Percentiles rank a stretch among this genome's conserved stretches.
These are phyloP conservation scores for Crenichthys baileyi DNA, from an alignment of 2,797 vertebrate species.

Conservation along the genomic window DNA sequence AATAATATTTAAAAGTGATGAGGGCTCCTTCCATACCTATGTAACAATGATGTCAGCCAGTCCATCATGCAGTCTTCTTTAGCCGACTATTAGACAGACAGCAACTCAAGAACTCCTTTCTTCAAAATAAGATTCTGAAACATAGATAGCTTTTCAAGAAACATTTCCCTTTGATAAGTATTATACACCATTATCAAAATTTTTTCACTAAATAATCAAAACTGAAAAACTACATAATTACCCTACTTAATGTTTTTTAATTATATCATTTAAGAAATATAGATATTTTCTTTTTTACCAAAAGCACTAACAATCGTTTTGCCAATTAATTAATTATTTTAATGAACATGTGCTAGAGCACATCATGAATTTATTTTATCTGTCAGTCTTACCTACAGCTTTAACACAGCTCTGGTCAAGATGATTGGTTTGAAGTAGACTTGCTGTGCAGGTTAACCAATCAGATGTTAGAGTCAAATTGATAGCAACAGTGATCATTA, in stretches of 20 bases:
- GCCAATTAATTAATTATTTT: not conserved
- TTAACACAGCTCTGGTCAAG: not conserved
- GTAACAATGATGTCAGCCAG: not conserved
- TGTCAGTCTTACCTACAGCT: not conserved
- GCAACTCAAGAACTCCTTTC: too few relatives aligned
- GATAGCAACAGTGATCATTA: not conserved
- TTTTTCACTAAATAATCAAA: too few relatives aligned
- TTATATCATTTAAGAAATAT: not conserved
- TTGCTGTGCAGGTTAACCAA: not conserved
- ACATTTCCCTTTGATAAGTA: too few relatives aligned
- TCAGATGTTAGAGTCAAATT: not conserved
- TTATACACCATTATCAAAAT: too few relatives aligned
- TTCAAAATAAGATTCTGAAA: not conserved
- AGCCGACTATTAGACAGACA: not conserved
- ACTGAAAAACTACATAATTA: too few relatives aligned
- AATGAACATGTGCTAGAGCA: not conserved
- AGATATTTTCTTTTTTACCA: not conserved
- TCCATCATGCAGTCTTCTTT: not conserved
- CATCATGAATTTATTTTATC: not conserved
- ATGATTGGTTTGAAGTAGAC: not conserved
- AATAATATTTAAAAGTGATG: not conserved
- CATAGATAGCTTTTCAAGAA: not conserved
- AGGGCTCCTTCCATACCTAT: not conserved
- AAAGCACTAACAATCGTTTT: not conserved
- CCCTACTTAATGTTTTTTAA: too few relatives aligned